These are phyloP conservation scores for Scophthalmus maximus DNA, from an alignment of 2,113 vertebrate species.

Conservation along the genomic window DNA sequence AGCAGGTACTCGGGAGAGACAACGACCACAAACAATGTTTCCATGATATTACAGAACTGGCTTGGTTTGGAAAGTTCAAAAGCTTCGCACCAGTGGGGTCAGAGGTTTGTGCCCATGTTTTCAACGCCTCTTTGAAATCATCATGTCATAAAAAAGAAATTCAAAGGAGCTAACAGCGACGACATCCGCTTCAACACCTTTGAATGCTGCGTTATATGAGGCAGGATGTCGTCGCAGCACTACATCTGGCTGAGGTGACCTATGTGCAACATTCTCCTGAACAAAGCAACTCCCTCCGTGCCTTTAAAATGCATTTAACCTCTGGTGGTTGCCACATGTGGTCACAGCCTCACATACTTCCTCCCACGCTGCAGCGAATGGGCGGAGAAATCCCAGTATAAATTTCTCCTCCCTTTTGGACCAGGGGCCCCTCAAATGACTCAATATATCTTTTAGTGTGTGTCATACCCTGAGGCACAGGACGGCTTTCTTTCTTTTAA, in stretches of 20 bases:
- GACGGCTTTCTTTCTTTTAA: constrained; percentile 5
- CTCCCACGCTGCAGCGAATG: constrained; percentile 1
- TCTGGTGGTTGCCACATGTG: constrained; percentile 31
- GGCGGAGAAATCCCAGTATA: constrained; percentile 1
- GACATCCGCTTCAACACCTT: background rate
- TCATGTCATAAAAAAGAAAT: background rate
- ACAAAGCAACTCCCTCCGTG: constrained; percentile 16
- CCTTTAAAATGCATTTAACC: constrained; percentile 24
- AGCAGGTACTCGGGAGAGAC: background rate
- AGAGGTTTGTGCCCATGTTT: background rate
- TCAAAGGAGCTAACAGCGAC: background rate
- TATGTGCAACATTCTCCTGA: constrained; percentile 24
- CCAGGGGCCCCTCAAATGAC: background rate
- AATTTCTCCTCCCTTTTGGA: constrained; percentile 14
- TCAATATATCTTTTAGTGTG: background rate
- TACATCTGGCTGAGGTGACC: constrained; percentile 26
- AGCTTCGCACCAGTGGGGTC: background rate
- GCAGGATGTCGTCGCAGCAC: constrained; percentile 25
- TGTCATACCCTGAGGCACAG: background rate
- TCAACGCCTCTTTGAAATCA: background rate
- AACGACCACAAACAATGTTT: constrained; percentile 5
- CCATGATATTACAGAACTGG: background rate
- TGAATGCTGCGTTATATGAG: background rate
- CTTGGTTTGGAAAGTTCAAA: background rate
- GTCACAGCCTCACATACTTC: constrained; percentile 13